Percentiles rank a stretch among this genome's conserved stretches.
These are phyloP conservation scores for Macroramphosus scolopax DNA, from an alignment of 2,797 vertebrate species.

Conservation along the genomic window DNA sequence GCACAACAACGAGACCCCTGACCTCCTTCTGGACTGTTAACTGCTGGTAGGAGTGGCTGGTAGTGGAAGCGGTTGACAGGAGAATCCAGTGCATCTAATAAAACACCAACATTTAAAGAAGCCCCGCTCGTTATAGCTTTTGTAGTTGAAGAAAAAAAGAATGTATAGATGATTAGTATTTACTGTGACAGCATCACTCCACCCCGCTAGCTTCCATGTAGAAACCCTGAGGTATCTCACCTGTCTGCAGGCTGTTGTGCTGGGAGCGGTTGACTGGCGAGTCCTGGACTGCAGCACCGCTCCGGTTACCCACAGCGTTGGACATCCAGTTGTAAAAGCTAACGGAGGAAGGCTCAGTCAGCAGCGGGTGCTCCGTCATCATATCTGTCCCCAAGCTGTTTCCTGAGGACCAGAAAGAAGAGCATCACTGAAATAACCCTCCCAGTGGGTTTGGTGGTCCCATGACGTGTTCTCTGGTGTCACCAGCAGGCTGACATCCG, in stretches of 20 bases:
- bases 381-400: constrained; percentile 88
- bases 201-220: not conserved
- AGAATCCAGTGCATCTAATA: constrained; percentile 51
- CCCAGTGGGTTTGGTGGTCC: no score
- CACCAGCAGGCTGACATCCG: no score
- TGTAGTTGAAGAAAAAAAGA: no score
- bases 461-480: no score
- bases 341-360: constrained; percentile 93
- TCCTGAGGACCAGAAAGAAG: constrained; percentile 64
- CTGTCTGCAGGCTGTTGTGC: constrained; percentile 92
- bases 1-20: constrained; percentile 55
- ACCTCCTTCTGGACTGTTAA: constrained; percentile 59
- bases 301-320: constrained; percentile 92
- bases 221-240: constrained; percentile 57
- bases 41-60: constrained; percentile 40
- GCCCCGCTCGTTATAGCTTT: no score
- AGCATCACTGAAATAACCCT: constrained; percentile 18
- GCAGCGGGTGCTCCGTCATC: constrained; percentile 92
- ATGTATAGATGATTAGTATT: not conserved
- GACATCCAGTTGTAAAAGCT: constrained; percentile 99
- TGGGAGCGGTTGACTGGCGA: constrained; percentile 86
- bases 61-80: constrained; percentile 45
- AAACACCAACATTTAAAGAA: constrained; percentile 35
- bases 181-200: not conserved
- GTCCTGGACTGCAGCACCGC: constrained; percentile 83